phyloP scores from a whole-genome alignment of 2,113 vertebrate genomes.

The Cryptoleucopteryx plumbea region DNA sequence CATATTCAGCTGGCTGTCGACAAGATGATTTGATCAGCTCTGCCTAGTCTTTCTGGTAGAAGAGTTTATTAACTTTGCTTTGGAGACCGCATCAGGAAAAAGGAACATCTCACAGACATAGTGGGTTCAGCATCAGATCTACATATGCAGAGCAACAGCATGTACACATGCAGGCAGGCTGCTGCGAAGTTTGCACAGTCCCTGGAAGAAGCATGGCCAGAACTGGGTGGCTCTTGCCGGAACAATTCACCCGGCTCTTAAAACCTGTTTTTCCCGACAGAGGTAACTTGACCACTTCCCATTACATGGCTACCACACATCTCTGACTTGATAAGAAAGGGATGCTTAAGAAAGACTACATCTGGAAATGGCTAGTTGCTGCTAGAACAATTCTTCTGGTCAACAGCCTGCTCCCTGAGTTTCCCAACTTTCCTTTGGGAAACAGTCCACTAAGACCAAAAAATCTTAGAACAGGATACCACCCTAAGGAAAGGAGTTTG shows the following conservation, averaged over 20 bases:
- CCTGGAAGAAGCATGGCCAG: not conserved
- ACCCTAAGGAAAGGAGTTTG: not conserved
- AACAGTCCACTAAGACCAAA: not conserved
- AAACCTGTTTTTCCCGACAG: not conserved
- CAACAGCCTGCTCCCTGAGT: not conserved
- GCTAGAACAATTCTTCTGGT: not conserved
- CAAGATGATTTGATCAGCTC: not conserved
- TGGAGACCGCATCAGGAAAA: not conserved
- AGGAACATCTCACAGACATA: not conserved
- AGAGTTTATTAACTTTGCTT: not conserved
- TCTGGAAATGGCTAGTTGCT: not conserved
- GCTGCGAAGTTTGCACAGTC: not conserved
- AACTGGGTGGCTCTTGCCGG: not conserved
- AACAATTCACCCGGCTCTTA: not conserved
- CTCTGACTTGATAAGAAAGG: not conserved
- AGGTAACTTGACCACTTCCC: not conserved
- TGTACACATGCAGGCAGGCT: rapidly evolving
- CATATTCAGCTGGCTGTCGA: no score
- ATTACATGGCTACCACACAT: not conserved
- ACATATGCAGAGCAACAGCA: not conserved
- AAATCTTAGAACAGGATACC: not conserved
- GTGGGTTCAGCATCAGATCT: not conserved
- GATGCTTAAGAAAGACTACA: not conserved
- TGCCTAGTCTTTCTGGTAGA: not conserved
- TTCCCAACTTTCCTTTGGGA: not conserved